Base-by-base conservation (phyloP, 2,888 invertebrate genomes). In the Zele albiditarsus region DNA sequence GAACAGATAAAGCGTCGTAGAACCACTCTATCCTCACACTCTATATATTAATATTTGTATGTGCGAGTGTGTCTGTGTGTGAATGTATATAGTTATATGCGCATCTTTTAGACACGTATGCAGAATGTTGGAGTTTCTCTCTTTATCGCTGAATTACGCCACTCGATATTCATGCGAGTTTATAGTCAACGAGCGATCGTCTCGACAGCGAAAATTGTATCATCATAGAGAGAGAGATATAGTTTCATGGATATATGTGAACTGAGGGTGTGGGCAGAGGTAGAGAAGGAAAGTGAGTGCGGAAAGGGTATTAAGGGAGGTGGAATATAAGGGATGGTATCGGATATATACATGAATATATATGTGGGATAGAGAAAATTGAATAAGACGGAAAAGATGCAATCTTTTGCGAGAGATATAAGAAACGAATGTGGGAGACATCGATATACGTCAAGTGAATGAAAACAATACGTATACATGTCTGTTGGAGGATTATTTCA, bases 1-100 rank as follows among this genome's bases (percentile, higher is more conserved):
- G 82, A 80, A 80, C 85, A 86, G 87, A 87, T 87, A 87, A 87
- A 86, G 83, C 82, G 83, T 82, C 80, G 78, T 69, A 63, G 60
- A 74, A 75, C 75, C 75, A 74, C 79, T 78, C 73, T 79, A 80
- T 80, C 75, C 69, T 65, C 58, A 62, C 46, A 46, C 31, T 58
- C 25, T 58, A 69, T 25, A 66, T 42, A 33, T 65, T 20, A 33
- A 69, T 69, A 27, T 31, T 57, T 57, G 67, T 27, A 67, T 58
- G 33, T 38, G 20, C 5, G 38, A 6, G 57, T 49, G n/a, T 69
- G 57, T 38, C 10, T 27, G 31, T 70, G 27, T 38, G 23, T 58
- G 57, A 20, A 33, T 46, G 27, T 60, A 23, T 58, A 16, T n/a
- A 27, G 38, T 38, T 60, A 53, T 23, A 53, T 46, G 53, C 42